Percentiles rank a stretch among this genome's conserved stretches.
Evolutionary conservation across 2,113 vertebrate species (phyloP).

Genomic region (Vireo altiloquus): DNA sequence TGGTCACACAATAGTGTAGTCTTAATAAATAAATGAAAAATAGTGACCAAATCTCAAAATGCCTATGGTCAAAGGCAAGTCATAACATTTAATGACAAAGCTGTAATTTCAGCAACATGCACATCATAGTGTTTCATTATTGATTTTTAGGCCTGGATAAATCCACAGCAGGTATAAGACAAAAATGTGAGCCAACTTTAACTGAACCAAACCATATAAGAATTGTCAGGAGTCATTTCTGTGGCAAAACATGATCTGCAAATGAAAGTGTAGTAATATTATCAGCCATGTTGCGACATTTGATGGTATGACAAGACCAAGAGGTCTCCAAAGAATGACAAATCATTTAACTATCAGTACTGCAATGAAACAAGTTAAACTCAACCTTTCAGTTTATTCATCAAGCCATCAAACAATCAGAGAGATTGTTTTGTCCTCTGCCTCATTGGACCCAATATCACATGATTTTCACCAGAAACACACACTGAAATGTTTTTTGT

Average conservation of each 20-base stretch:
- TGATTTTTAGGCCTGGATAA: neutral
- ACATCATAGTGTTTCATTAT: neutral
- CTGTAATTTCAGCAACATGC: neutral
- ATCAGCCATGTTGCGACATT: neutral
- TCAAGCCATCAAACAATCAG: neutral
- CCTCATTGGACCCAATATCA: constrained; percentile 10
- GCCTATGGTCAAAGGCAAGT: neutral
- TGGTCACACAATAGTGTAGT: neutral
- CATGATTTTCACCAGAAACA: neutral
- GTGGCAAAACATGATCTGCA: neutral
- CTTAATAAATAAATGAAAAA: neutral
- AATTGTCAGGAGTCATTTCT: neutral
- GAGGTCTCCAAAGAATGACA: neutral
- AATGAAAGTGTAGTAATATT: neutral
- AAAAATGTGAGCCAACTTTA: neutral
- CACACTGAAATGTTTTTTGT: neutral
- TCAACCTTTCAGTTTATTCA: neutral
- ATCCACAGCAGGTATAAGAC: neutral
- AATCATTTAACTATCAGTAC: neutral
- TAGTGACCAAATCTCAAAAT: neutral
- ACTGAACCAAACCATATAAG: neutral
- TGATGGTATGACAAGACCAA: neutral
- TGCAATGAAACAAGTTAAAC: neutral
- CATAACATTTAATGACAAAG: neutral
- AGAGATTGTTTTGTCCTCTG: neutral